These are phyloP conservation scores for Chrysotoxum bicinctum DNA, from an alignment of 2,888 invertebrate species.

Conservation along the genomic window DNA sequence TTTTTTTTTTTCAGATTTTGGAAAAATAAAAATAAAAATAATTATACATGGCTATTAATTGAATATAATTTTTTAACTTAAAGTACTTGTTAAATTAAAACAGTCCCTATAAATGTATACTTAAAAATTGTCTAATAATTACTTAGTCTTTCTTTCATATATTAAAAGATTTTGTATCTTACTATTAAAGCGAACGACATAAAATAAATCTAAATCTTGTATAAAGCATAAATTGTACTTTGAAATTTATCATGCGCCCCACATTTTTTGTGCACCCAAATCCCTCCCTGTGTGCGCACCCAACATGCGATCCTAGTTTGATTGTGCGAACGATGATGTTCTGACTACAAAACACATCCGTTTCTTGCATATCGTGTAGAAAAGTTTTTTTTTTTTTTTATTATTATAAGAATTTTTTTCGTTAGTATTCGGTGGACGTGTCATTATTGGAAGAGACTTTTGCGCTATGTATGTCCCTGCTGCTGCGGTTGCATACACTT, in stretches of 20 bases:
- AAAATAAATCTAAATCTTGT: too few species aligned
- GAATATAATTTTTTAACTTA: too few species aligned
- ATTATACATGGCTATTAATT: too few species aligned
- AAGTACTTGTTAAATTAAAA: too few species aligned
- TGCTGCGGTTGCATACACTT: conserved; percentile 60
- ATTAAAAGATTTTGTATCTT: too few species aligned
- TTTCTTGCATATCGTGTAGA: conserved; percentile 46
- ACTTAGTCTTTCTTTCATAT: too few species aligned
- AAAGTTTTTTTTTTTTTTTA: conserved; percentile 5
- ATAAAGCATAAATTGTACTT: too few species aligned
- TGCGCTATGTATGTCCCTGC: conserved; percentile 33
- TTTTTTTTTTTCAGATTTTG: too few species aligned
- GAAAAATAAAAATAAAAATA: too few species aligned
- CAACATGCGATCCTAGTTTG: conserved; percentile 47
- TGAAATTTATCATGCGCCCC: background rate
- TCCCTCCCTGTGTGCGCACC: conserved; percentile 15
- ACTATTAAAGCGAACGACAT: too few species aligned
- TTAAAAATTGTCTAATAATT: too few species aligned
- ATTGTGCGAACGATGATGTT: conserved; percentile 56
- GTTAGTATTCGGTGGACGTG: conserved; percentile 66
- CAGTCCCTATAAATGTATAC: too few species aligned
- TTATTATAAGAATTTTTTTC: conserved; percentile 17
- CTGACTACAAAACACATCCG: conserved; percentile 72
- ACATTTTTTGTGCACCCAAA: background rate
- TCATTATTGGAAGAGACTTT: conserved; percentile 54